Evolutionary conservation across 2,113 vertebrate species (phyloP).

Genomic region (Engystomops pustulosus): DNA sequence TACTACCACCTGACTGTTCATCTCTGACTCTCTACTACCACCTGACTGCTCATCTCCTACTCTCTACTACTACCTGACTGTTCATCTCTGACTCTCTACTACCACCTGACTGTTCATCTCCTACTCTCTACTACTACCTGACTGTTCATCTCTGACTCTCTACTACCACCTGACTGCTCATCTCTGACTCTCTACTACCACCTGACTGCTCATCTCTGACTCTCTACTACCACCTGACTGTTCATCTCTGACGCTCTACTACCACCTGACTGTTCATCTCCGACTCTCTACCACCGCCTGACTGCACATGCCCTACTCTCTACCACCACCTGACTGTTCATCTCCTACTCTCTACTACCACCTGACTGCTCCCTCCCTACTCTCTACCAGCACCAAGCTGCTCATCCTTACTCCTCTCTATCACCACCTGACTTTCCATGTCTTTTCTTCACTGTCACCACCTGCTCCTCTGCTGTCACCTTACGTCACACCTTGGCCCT

Average conservation of each 20-base stretch:
- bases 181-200: neutral
- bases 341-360: neutral
- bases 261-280: neutral
- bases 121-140: neutral
- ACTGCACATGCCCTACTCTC: neutral
- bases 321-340: too few species aligned
- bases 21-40: neutral
- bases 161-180: neutral
- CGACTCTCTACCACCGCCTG: neutral
- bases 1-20: neutral
- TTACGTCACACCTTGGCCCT: neutral
- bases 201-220: neutral
- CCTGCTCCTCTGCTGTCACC: neutral
- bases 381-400: neutral
- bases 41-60: neutral
- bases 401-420: neutral
- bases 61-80: neutral
- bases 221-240: neutral
- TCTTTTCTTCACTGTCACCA: neutral
- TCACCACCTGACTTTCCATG: neutral
- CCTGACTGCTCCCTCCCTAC: neutral
- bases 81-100: neutral
- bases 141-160: neutral
- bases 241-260: neutral
- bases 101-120: neutral